Base-by-base conservation (phyloP, 2,113 vertebrate species). In the Anguilla rostrata region DNA sequence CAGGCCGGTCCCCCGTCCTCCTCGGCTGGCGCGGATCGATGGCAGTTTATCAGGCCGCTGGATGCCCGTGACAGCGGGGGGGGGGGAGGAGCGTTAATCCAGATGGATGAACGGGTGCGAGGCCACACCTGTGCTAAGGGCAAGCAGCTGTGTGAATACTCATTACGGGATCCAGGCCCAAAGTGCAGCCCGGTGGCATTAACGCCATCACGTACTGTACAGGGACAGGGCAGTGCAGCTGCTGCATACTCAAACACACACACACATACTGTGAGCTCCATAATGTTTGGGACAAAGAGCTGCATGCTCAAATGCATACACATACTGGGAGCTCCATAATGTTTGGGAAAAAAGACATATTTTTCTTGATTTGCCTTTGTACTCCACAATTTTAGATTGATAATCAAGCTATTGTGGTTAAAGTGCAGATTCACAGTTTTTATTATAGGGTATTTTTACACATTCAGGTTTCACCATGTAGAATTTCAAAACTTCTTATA, bases 91-190 rank as follows among this genome's bases (percentile, higher is more conserved):
- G 57, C 82, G 22, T 82, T 86, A n/a, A 9, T 49, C 34, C 63
- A 29, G 60, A 26, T 39, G 57, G 60, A 63, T 3, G 82, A 39
- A 9, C 29, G 83, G 56, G 81, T 15, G 66, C 20, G 85, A 63
- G n/a, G 83, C 46, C 49, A 3, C 3, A 20, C 53, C 46, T 82
- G 56, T 79, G 29, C 46, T 91, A 90, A 91, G 91, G 89, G 89
- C 87, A 91, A 83, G 43, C 71, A 1, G 86, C 81, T 75, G 18
- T 4, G 53, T 88, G 91, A 89, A 91, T 90, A 88, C 89, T 87
- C 83, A 91, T 89, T 41, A 34, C 78, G 60, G 87, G 88, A 88
- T 90, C 88, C 86, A 84, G 56, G 20, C 84, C 82, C 15, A 5
- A 16, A 20, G 11, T 56, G 87, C 89, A 90, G 88, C 87, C 83